Conservation (phyloP, 2,888 invertebrate genomes). For the Leptogaster cylindrica region DNA sequence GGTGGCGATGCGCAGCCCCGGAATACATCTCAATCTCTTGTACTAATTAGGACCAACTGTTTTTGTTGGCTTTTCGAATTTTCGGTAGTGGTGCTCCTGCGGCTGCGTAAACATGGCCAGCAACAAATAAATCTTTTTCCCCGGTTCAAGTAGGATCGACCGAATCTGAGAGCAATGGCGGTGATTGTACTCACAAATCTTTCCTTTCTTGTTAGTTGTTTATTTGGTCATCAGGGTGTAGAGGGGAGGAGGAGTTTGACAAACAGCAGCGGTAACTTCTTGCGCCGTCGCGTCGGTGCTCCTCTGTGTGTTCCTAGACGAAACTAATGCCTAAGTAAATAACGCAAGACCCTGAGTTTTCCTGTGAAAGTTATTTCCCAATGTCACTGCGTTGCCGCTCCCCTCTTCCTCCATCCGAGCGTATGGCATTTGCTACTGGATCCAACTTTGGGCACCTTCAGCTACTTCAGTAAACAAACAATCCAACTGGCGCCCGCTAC, state of each 20-base stretch:
- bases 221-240: too few relatives aligned
- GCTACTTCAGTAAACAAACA: constrained; percentile 40
- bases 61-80: constrained; percentile 29
- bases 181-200: too few relatives aligned
- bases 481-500: constrained; percentile 39
- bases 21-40: constrained; percentile 23
- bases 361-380: constrained; percentile 33
- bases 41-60: constrained; percentile 23
- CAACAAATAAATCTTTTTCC: too few relatives aligned
- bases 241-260: too few relatives aligned
- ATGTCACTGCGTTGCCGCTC: too few relatives aligned
- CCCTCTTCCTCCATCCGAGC: not conserved
- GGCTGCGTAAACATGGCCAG: too few relatives aligned
- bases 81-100: constrained; percentile 1
- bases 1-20: not conserved
- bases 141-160: not conserved
- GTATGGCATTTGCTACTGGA: not conserved
- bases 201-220: too few relatives aligned
- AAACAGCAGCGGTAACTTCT: too few relatives aligned
- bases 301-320: constrained; percentile 37
- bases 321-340: constrained; percentile 41
- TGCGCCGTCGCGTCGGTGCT: too few relatives aligned
- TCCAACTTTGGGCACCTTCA: constrained; percentile 33
- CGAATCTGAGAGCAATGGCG: too few relatives aligned
- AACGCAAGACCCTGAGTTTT: constrained; percentile 16